Conservation (phyloP, 2,888 invertebrate genomes). For the Norana najaformis region DNA sequence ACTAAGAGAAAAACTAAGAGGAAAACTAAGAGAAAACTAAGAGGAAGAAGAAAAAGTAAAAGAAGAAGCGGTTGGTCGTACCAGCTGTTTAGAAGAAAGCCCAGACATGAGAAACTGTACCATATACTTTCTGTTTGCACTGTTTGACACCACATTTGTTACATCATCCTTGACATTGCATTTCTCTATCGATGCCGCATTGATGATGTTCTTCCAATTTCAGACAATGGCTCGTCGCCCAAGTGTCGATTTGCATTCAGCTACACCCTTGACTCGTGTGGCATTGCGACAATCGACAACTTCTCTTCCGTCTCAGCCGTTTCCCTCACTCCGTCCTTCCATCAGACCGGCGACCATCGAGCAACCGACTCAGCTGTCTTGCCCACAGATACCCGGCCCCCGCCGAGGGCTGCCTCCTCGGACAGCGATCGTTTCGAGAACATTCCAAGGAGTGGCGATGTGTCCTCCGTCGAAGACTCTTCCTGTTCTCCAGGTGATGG, state of each 20-base stretch:
- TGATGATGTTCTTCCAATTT: neutral
- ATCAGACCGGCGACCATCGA: neutral
- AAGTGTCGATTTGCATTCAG: neutral
- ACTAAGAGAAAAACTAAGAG: too few species aligned
- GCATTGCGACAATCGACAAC: neutral
- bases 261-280: neutral
- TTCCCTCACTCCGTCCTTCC: constrained; percentile 17
- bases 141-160: too few species aligned
- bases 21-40: too few species aligned
- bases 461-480: neutral
- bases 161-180: too few species aligned
- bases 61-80: too few species aligned
- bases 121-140: too few species aligned
- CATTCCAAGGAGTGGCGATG: neutral
- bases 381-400: neutral
- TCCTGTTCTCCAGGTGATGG: neutral
- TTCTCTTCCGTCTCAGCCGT: neutral
- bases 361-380: neutral
- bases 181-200: neutral
- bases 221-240: neutral
- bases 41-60: too few species aligned
- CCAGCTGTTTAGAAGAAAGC: too few species aligned
- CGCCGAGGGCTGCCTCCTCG: neutral
- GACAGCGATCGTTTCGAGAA: constrained; percentile 8
- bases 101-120: too few species aligned